These are phyloP conservation scores for Cantharis rufa DNA, from an alignment of 2,888 invertebrate genomes.

Conservation along the genomic window DNA sequence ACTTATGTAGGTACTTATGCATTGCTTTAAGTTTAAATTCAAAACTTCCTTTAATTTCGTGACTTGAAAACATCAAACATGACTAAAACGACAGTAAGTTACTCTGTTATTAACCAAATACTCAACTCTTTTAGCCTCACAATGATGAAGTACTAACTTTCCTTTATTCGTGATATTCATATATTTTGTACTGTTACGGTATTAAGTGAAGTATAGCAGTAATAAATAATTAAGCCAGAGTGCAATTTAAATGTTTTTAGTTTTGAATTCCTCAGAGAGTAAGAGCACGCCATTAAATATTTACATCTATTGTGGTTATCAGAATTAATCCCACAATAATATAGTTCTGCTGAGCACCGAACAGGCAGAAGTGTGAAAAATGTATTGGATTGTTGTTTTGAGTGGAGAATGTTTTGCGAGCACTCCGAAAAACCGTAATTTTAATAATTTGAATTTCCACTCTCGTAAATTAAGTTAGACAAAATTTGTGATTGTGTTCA, in stretches of 20 bases:
- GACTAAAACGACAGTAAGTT: background rate
- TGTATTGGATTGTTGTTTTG: background rate
- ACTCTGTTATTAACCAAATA: slow-evolving; percentile 2
- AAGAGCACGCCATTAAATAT: background rate
- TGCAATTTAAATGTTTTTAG: background rate
- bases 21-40: slow-evolving; percentile 2
- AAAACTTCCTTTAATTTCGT: slow-evolving; percentile 9
- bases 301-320: background rate
- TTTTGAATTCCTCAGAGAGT: background rate
- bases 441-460: background rate
- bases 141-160: background rate
- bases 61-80: slow-evolving; percentile 14
- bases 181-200: background rate
- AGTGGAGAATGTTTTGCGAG: background rate
- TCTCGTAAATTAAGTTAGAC: background rate
- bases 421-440: background rate
- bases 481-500: background rate
- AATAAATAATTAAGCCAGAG: background rate
- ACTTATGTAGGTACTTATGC: background rate
- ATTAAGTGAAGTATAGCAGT: background rate
- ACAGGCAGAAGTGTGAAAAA: background rate
- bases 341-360: background rate
- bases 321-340: background rate
- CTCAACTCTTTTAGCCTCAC: background rate
- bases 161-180: background rate